Conservation (phyloP, 2,797 vertebrate genomes). For the Falco peregrinus region DNA sequence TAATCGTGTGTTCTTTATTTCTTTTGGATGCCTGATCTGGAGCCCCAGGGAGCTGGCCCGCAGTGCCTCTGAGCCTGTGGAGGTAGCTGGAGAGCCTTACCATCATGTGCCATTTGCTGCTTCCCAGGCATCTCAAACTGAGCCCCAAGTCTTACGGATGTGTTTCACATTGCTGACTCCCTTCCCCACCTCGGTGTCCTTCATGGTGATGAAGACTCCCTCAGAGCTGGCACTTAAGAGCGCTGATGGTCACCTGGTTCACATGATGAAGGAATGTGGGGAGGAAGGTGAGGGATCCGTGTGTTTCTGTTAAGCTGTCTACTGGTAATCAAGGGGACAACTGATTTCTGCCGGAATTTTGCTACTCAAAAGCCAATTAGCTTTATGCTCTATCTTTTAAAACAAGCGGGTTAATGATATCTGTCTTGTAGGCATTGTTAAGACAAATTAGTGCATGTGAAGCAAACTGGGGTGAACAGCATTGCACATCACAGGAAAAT, state of each 20-base stretch:
- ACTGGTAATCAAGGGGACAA: neutral
- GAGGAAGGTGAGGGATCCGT: neutral
- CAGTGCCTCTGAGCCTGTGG: fast-evolving
- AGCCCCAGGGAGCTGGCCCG: neutral
- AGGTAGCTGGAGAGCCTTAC: neutral
- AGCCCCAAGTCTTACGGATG: neutral
- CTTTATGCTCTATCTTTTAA: neutral
- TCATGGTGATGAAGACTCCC: neutral
- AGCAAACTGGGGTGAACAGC: neutral
- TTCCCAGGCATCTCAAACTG: neutral
- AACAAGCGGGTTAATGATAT: neutral
- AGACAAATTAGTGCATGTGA: neutral
- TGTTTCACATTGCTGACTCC: too few relatives aligned
- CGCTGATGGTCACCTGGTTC: neutral
- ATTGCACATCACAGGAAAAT: fast-evolving
- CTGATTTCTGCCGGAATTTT: neutral
- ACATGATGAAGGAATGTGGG: neutral
- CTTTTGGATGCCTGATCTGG: neutral
- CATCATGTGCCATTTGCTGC: fast-evolving
- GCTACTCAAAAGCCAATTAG: neutral
- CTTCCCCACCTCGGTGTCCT: neutral
- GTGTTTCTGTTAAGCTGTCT: neutral
- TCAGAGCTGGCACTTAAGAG: neutral
- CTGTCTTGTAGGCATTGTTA: neutral
- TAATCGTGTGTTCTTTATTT: neutral